Evolutionary conservation across 2,113 vertebrate genomes (phyloP).

Genomic region (Castor canadensis): DNA sequence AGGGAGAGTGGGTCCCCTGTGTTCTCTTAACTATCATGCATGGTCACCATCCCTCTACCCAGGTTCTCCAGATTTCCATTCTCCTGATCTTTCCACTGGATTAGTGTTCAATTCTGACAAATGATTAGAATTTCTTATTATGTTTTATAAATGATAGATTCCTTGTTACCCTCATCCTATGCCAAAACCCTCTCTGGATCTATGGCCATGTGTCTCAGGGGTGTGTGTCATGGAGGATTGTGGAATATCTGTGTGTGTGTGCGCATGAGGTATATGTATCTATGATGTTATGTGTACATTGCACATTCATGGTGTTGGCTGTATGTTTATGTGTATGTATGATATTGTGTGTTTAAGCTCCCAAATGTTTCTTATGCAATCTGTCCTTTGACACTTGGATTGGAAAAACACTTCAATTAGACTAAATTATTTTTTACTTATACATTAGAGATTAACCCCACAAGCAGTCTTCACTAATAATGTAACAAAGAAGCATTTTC

Average conservation of each 20-base stretch:
- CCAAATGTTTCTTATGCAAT: neutral
- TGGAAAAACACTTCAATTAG: neutral
- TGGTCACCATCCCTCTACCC: neutral
- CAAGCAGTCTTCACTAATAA: constrained; percentile 6
- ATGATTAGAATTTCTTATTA: neutral
- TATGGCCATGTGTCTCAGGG: neutral
- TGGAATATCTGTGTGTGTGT: neutral
- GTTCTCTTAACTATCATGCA: neutral
- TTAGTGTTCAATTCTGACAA: neutral
- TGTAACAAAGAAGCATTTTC: neutral
- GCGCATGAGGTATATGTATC: neutral
- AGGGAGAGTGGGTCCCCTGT: neutral
- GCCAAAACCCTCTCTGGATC: neutral
- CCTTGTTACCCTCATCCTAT: neutral
- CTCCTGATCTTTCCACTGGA: neutral
- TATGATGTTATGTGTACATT: neutral
- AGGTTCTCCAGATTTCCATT: neutral
- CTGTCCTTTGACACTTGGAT: neutral
- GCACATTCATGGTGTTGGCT: neutral
- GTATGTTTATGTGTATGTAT: neutral
- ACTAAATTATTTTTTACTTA: neutral
- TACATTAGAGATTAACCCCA: neutral
- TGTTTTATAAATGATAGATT: neutral
- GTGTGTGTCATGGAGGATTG: neutral
- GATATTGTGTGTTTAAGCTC: neutral